Percentiles rank a stretch among this genome's conserved stretches.
Conservation (phyloP, 2,113 vertebrate genomes). For the Mirounga angustirostris region DNA sequence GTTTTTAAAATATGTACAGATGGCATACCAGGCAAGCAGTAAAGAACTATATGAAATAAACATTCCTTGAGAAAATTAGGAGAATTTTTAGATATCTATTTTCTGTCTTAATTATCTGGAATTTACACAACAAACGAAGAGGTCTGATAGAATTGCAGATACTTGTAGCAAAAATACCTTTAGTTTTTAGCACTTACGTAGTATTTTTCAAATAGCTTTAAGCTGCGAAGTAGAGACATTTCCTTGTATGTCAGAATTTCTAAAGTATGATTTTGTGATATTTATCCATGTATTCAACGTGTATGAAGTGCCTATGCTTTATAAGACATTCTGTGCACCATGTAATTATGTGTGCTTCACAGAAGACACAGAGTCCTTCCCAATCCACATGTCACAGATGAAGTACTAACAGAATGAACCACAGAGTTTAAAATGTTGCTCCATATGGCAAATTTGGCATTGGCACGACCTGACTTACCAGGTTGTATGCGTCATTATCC, state of each 20-base stretch:
- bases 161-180: not conserved
- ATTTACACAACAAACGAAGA: slow-evolving; percentile 1
- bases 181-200: slow-evolving; percentile 19
- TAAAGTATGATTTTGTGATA: slow-evolving; percentile 32
- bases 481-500: not conserved
- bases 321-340: not conserved
- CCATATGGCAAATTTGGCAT: not conserved
- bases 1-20: not conserved
- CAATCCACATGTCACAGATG: not conserved
- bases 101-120: slow-evolving; percentile 6
- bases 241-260: slow-evolving; percentile 40
- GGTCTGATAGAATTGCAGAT: not conserved
- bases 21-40: not conserved
- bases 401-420: not conserved
- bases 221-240: not conserved
- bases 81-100: not conserved
- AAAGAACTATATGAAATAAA: not conserved
- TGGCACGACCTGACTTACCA: not conserved
- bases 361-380: not conserved
- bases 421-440: not conserved
- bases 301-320: not conserved
- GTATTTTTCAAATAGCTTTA: slow-evolving; percentile 23
- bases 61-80: slow-evolving; percentile 31
- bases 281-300: not conserved
- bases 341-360: not conserved